Conservation (phyloP, 2,797 vertebrate genomes). For the Naso thynnoides region DNA sequence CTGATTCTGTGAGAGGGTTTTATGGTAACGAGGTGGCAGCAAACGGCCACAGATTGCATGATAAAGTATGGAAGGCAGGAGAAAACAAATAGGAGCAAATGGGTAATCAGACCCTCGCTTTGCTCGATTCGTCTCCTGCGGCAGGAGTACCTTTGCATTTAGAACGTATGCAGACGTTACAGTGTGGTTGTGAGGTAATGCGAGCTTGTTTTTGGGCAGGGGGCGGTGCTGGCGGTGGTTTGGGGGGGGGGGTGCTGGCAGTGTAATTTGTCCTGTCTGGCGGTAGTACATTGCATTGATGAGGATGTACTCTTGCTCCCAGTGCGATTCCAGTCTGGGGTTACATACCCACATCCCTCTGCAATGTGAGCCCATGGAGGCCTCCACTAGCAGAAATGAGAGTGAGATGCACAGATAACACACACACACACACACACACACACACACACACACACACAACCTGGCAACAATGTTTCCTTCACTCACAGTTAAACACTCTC, state of each 20-base stretch:
- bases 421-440: conserved; percentile 15
- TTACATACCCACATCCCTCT: conserved; percentile 47
- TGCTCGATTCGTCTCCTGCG: conserved; percentile 25
- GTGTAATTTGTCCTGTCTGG: conserved; percentile 79
- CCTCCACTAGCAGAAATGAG: conserved; percentile 44
- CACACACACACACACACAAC: conserved; percentile 5
- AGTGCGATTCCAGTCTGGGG: conserved; percentile 42
- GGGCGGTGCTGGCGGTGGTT: neutral
- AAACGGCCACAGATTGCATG: conserved; percentile 57
- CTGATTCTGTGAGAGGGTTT: conserved; percentile 60
- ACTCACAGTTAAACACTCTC: conserved; percentile 58
- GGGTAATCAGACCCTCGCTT: conserved; percentile 64
- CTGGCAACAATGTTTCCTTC: conserved; percentile 61
- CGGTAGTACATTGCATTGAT: conserved; percentile 65
- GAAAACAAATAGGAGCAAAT: conserved; percentile 78
- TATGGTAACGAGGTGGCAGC: conserved; percentile 18
- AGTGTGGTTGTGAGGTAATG: conserved; percentile 59
- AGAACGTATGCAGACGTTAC: conserved; percentile 45
- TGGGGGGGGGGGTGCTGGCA: neutral
- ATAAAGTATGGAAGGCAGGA: conserved; percentile 71
- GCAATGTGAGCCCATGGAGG: conserved; percentile 53
- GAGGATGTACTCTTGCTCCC: conserved; percentile 65
- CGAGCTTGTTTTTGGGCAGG: conserved; percentile 50
- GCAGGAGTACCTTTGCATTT: conserved; percentile 45
- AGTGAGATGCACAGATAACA: conserved; percentile 69